phyloP scores from a whole-genome alignment of 2,888 invertebrate genomes.

The Epistrophe eligans region DNA sequence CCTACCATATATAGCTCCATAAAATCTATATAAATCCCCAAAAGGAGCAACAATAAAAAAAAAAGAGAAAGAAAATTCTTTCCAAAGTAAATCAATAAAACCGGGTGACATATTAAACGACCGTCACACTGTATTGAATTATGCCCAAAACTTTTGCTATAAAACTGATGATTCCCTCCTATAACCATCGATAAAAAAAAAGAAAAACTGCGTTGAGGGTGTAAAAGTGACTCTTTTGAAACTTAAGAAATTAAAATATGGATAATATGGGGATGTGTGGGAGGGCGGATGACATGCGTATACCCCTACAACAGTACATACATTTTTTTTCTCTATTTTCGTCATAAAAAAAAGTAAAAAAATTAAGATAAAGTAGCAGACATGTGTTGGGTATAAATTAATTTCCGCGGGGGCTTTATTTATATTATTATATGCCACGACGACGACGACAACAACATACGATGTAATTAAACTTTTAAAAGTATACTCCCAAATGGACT shows the following conservation, averaged over 20 bases:
- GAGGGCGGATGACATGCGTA: not conserved
- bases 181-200: not conserved
- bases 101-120: slow-evolving; percentile 31
- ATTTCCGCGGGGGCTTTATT: slow-evolving; percentile 25
- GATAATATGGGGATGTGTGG: not conserved
- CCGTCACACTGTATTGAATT: slow-evolving; percentile 30
- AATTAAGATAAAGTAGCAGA: slow-evolving; percentile 13
- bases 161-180: slow-evolving; percentile 8
- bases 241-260: slow-evolving; percentile 24
- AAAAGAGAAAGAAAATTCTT: slow-evolving; percentile 32
- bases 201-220: not conserved
- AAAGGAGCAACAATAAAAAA: not conserved
- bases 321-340: not conserved
- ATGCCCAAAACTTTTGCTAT: slow-evolving; percentile 38
- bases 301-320: not conserved
- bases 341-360: not conserved
- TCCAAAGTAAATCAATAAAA: slow-evolving; percentile 40
- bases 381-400: slow-evolving; percentile 59
- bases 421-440: not conserved
- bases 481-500: slow-evolving; percentile 46
- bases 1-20: not conserved
- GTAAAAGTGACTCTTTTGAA: slow-evolving; percentile 9
- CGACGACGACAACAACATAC: not conserved
- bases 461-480: slow-evolving; percentile 53
- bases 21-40: not conserved